These are phyloP conservation scores for Adoxophyes honmai DNA, from an alignment of 1,140 invertebrate genomes.

Conservation along the genomic window DNA sequence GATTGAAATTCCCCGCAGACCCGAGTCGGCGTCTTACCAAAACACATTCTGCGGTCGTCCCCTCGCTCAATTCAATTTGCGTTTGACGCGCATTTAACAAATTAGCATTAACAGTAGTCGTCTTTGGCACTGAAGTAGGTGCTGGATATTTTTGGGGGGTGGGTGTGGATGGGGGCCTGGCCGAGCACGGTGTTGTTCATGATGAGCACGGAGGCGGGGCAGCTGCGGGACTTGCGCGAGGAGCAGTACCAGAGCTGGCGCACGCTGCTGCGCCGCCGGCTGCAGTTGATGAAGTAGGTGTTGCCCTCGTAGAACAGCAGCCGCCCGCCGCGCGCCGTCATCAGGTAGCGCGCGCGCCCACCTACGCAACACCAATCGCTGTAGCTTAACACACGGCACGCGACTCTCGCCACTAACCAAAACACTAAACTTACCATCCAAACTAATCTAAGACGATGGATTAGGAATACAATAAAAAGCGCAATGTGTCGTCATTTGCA, in stretches of 20 bases:
- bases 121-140: conserved; percentile 22
- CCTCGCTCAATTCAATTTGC: not conserved
- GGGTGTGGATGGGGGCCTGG: conserved; percentile 46
- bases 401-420: too few relatives aligned
- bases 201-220: conserved; percentile 49
- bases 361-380: conserved; percentile 25
- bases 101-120: conserved; percentile 20
- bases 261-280: conserved; percentile 39
- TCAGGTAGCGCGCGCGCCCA: conserved; percentile 44
- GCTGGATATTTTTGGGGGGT: conserved; percentile 54
- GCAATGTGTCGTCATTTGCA: too few relatives aligned
- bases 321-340: conserved; percentile 42
- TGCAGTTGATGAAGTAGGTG: conserved; percentile 55
- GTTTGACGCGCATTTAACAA: conserved; percentile 1
- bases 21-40: not conserved
- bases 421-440: too few relatives aligned
- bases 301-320: conserved; percentile 53
- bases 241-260: conserved; percentile 59
- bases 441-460: too few relatives aligned
- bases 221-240: conserved; percentile 48
- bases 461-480: too few relatives aligned
- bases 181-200: conserved; percentile 46
- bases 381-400: not conserved
- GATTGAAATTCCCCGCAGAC: not conserved
- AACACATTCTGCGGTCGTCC: not conserved